A percentile compares a stretch with the other conserved stretches of the same genome.
Evolutionary conservation across 2,797 vertebrate genomes (phyloP).

Genomic region (Chelon auratus): DNA sequence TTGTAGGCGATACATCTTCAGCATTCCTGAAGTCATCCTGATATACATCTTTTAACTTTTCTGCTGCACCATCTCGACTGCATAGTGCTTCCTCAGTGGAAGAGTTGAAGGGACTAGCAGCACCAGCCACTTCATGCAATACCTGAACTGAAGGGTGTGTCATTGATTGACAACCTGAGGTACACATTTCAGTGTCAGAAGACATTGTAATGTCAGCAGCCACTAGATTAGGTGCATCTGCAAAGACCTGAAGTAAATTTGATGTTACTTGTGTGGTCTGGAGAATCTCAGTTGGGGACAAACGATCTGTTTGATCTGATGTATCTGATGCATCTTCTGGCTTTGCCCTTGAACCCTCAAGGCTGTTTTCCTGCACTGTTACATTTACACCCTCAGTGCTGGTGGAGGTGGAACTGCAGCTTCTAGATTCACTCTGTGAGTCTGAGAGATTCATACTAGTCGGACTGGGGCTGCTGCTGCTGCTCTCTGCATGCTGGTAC

Average conservation of each 20-base stretch:
- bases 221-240: slow-evolving; percentile 17
- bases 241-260: slow-evolving; percentile 22
- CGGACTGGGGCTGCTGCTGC: slow-evolving; percentile 66
- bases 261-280: slow-evolving; percentile 29
- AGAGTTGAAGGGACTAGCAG: slow-evolving; percentile 27
- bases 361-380: slow-evolving; percentile 54
- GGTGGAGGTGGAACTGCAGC: slow-evolving; percentile 47
- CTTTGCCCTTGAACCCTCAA: slow-evolving; percentile 21
- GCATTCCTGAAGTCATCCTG: slow-evolving; percentile 36
- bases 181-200: slow-evolving; percentile 25
- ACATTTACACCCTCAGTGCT: slow-evolving; percentile 55
- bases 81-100: slow-evolving; percentile 18
- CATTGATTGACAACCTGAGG: slow-evolving; percentile 31
- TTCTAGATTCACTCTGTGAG: slow-evolving; percentile 46
- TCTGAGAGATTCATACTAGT: slow-evolving; percentile 67
- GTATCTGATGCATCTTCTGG: slow-evolving; percentile 6
- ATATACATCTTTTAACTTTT: slow-evolving; percentile 29
- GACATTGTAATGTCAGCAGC: slow-evolving; percentile 18
- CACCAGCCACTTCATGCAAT: slow-evolving; percentile 2
- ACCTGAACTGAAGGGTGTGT: slow-evolving; percentile 17
- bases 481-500: slow-evolving; percentile 60
- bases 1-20: slow-evolving; percentile 46
- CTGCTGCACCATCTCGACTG: slow-evolving; percentile 14
- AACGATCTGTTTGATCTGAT: slow-evolving; percentile 16
- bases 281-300: slow-evolving; percentile 28